Evolutionary conservation across 1,140 invertebrate genomes (phyloP), one percentile per base, ranked within the genome.

Genomic region (Vollenhovia emeryi): DNA sequence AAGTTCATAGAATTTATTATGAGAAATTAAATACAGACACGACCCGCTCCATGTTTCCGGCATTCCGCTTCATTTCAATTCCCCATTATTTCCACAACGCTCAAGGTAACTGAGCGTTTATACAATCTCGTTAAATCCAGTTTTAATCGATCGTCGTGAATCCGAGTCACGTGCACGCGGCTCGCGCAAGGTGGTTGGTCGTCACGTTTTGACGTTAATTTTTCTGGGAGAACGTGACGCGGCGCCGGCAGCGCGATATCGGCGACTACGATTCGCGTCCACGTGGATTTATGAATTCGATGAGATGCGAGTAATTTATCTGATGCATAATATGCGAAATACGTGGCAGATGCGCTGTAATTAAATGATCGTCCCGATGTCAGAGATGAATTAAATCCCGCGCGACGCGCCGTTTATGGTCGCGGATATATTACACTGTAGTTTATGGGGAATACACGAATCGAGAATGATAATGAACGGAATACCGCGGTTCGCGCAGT

Each of bases 291-390:
- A 76, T 84, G 80, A 76, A 76, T 50, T 84, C 27, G 57, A 84
- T 21, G 52, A n/a, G 40, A 60, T 76, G 60, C 21, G 57, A 64
- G n/a, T 27, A 36, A 84, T 84, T 84, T 62, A 84, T 84, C 45
- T n/a, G n/a, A 0, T 55, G 60, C 80, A 84, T 84, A 76, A 84
- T 62, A 62, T 55, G 43, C 43, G 71, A 85, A 79, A 57, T 64
- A 55, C 27, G 30, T 21, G 60, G 33, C 78, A 73, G 57, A 79
- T 40, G 79, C 30, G 55, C n/a, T 43, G 71, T 86, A 74, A 83
- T 86, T 86, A 86, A 75, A 86, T 75, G 30, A 66, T 84, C 79
- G 79, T 55, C 59, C 27, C 36, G 24, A 43, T 74, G 79, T 66
- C 79, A 62, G 59, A 8, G 9, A 75, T 86, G 36, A 86, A 84